Evolutionary conservation across 2,797 vertebrate genomes (phyloP).

Genomic region (Melanotaenia pygmaea): DNA sequence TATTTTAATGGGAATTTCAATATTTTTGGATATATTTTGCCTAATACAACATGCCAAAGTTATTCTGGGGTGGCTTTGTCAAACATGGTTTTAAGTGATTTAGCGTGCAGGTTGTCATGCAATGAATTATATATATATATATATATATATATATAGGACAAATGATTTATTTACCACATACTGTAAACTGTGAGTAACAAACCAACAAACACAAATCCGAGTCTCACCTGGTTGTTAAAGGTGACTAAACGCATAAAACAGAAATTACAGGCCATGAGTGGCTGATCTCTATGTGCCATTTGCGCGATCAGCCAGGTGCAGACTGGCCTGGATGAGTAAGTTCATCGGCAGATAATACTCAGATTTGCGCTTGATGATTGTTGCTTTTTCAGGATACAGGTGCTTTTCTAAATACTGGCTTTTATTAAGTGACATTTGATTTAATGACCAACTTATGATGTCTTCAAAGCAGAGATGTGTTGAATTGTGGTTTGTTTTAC

Average conservation of each 20-base stretch:
- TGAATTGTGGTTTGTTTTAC: slow-evolving; percentile 57
- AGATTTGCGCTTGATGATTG: slow-evolving; percentile 47
- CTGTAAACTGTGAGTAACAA: slow-evolving; percentile 26
- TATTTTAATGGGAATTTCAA: slow-evolving; percentile 71
- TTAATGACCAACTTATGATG: slow-evolving; percentile 60
- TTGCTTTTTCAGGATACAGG: slow-evolving; percentile 9
- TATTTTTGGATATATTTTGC: slow-evolving; percentile 74
- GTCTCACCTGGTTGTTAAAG: not conserved
- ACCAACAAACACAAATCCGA: slow-evolving; percentile 35
- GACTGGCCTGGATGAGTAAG: not conserved
- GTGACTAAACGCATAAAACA: not conserved
- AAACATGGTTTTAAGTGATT: slow-evolving; percentile 52
- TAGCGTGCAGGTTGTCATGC: slow-evolving; percentile 52
- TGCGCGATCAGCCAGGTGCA: not conserved
- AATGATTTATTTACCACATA: slow-evolving; percentile 26
- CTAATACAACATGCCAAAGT: slow-evolving; percentile 76
- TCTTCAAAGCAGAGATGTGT: slow-evolving; percentile 48
- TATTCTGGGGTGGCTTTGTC: slow-evolving; percentile 64
- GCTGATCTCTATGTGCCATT: not conserved
- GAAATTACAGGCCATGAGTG: not conserved
- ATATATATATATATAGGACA: slow-evolving; percentile 4
- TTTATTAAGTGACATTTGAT: slow-evolving; percentile 51
- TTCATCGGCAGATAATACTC: not conserved
- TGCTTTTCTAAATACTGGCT: slow-evolving; percentile 34
- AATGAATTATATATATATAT: slow-evolving; percentile 33